These are phyloP conservation scores for Apamea crenata DNA, from an alignment of 2,888 invertebrate species.

Conservation along the genomic window DNA sequence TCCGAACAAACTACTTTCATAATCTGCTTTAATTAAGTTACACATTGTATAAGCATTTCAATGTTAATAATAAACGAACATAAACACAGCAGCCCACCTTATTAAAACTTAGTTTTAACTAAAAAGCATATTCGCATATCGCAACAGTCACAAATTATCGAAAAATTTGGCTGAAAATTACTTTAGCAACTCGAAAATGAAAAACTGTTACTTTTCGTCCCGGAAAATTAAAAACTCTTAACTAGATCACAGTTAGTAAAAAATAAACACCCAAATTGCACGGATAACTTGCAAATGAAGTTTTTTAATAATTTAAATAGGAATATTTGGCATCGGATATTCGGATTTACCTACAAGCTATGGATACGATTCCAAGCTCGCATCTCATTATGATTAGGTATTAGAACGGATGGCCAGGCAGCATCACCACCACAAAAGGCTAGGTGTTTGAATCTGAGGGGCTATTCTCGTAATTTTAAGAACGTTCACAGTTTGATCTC, in stretches of 20 bases:
- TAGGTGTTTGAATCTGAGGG: not conserved
- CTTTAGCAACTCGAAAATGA: not conserved
- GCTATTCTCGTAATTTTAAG: not conserved
- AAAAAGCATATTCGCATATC: not conserved
- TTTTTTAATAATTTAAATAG: constrained; percentile 7
- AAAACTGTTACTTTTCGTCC: constrained; percentile 12
- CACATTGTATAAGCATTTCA: not conserved
- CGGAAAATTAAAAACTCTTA: constrained; percentile 37
- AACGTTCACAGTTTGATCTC: not conserved
- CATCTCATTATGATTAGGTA: not conserved
- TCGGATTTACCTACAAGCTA: not conserved
- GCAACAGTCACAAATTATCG: not conserved
- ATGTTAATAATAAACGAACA: not conserved
- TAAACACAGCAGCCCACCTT: not conserved
- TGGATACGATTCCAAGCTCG: not conserved
- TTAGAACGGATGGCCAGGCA: not conserved
- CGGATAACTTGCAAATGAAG: constrained; percentile 7
- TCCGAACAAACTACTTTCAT: too few relatives aligned
- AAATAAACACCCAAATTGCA: constrained; percentile 18
- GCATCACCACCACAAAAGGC: not conserved
- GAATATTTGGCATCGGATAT: not conserved
- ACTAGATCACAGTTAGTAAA: not conserved
- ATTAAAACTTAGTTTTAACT: not conserved
- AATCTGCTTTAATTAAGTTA: too few relatives aligned
- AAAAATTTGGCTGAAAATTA: not conserved